Evolutionary conservation across 2,797 vertebrate genomes (phyloP), one percentile per base, ranked within the genome.

Genomic region (Botia kubotai): DNA sequence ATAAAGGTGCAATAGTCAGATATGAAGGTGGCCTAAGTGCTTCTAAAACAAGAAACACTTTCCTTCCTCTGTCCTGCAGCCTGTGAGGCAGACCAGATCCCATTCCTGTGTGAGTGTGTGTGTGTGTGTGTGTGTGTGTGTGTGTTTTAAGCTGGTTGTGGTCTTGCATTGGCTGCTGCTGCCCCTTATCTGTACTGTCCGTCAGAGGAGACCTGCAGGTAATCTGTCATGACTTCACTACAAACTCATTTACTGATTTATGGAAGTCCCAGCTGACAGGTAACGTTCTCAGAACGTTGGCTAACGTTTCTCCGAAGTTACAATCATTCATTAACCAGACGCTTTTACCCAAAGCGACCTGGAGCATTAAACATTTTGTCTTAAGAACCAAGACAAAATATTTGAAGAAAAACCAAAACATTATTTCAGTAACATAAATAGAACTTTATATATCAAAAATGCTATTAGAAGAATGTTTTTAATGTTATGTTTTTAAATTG

Each of bases 31-130:
- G 46, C 79, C 68, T 75, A 77, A 77, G 71, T 82, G 75, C 76
- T 80, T 60, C 78, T 80, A 80, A 80, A 80, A 80, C 78, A 80
- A 80, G 78, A 80, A 80, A 82, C 80, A 76, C 82, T 71, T 72
- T 33, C 52, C 65, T 83, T 79, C 74, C 78, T 80, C 68, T 68
- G 57, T 67, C 58, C 69, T 57, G 79, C 84, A 89, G 90, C 88
- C 81, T 84, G 90, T 93, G 92, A 93, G 89, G 90, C 88, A 94
- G 91, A 91, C 91, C 93, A 94, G 93, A 91, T 90, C 91, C 87
- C 86, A 70, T 75, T 88, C 87, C 48, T 77, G 89, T 89, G 90
- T 93, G 90, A 92, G 89, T 82, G 83, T 84, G 86, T 91, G 89
- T 92, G 89, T 92, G 90, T 92, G 71, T 63, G 65, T 91, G 89